Base-by-base conservation (phyloP, 2,888 invertebrate genomes). In the Drosophila multiciliata region DNA sequence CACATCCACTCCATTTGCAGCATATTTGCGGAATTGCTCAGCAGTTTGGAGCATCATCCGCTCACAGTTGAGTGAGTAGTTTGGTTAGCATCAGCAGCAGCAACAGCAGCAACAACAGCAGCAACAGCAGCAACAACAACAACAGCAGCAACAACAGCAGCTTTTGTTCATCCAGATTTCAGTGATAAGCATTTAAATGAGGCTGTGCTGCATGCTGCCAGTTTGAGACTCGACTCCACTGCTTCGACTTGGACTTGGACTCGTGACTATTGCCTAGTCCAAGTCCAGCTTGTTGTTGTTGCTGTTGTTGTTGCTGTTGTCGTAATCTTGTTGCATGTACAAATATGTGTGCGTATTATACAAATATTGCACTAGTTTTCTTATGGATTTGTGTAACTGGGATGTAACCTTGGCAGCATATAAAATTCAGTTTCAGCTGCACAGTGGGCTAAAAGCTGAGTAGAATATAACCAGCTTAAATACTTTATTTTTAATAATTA, bases 161-260 rank as follows among this genome's bases (percentile, higher is more conserved):
- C 91, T 90, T 90, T 90, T 90, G 89, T 90, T 90, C 82, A 82
- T 88, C 80, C 83, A 84, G 90, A 90, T 90, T 78, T 72, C 76
- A 75, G 80, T 86, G 90, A 91, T 90, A 90, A 90, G 89, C 89
- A 90, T 89, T 90, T 87, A 89, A 90, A 90, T 90, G 91, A 90
- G 89, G 80, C 20, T 45, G 23, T 67, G 71, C 63, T 71, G 65
- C 69, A 66, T 52, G 45, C 23, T 45, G 55, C n/a, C 38, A 29
- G 38, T 55, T 68, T 60, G 65, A 45, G 61, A 66, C 64, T 55
- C 20, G 54, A 57, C 23, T 54, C 36, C 33, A 59, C n/a, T 48
- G 58, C 55, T 48, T 59, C 49, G 55, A 59, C 54, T 60, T 23
- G 35, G 36, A 45, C 55, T 71, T 23, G 35, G 36, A 45, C 55